Base-by-base conservation (phyloP, 2,888 invertebrate species). In the Apoderus coryli region DNA sequence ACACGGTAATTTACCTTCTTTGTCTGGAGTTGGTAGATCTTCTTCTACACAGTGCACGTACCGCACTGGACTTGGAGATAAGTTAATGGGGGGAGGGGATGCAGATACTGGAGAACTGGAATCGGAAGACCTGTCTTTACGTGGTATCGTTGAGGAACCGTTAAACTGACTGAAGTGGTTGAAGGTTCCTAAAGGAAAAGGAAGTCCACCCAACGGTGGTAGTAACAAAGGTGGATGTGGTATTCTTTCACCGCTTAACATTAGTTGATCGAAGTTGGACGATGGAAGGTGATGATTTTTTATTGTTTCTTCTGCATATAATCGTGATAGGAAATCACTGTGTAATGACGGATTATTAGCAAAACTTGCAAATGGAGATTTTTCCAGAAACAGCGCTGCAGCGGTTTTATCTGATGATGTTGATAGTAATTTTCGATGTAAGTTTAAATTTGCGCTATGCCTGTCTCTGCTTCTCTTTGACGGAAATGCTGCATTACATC, bases 401-500 rank as follows among this genome's bases (percentile, higher is more conserved):
- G 54, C 45, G 14, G 57, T 48, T 31, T 63, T 61, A 34, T 68
- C 67, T 9, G 68, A 65, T 27, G 71, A 65, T 2, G 81, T 78
- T 3, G 81, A 81, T 29, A 90, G 57, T 32, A 93, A 64, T 56
- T 92, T 92, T 42, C 88, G 71, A 52, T 95, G 93, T 22, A 95
- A 67, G 53, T 82, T 90, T 32, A 82, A 65, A 53, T 95, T 93
- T 10, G 88, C 76, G 51, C 86, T 86, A 57, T 95, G 93, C 2
- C 89, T 69, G 50, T 95, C 93, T 45, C 92, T 74, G 48, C 82
- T 86, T 33, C 89, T 66, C 53, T 89, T 92, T 1, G 92, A 90
- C 4, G 89, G 84, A 55, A 93, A 95, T 1, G 89, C 82, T 0
- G 92, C 92, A 59, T 84, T 84, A 56, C 95, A 95, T 2, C 92